phyloP scores from a whole-genome alignment of 1,140 invertebrate genomes.

The Aphis craccivora region DNA sequence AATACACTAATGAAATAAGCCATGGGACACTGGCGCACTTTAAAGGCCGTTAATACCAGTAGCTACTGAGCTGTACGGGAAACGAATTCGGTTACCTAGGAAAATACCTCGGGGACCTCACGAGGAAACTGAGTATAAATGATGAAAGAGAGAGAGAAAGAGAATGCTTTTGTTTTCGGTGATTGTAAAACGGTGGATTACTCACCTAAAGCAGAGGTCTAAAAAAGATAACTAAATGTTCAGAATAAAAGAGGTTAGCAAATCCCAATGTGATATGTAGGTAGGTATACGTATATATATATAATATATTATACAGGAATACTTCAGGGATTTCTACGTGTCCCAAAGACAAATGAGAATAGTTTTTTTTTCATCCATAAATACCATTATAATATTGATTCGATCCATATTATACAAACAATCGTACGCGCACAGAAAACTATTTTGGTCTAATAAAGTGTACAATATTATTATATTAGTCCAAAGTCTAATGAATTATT shows the following conservation, averaged over 20 bases:
- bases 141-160: background rate
- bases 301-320: background rate
- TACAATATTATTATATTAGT: too few species aligned
- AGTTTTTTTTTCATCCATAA: background rate
- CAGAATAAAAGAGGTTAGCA: conserved; percentile 7
- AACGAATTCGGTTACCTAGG: conserved; percentile 44
- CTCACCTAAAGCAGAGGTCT: conserved; percentile 5
- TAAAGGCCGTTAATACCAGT: conserved; percentile 54
- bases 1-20: conserved; percentile 58
- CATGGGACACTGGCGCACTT: conserved; percentile 54
- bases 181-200: conserved; percentile 56
- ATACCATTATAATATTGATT: background rate
- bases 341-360: background rate
- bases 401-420: too few species aligned
- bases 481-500: background rate
- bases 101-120: background rate
- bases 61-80: background rate
- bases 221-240: conserved; percentile 49
- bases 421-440: background rate
- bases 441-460: background rate
- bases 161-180: conserved; percentile 47
- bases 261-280: conserved; percentile 33
- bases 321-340: conserved; percentile 7
- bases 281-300: background rate
- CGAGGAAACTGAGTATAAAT: conserved; percentile 31